A percentile compares a stretch with the other conserved stretches of the same genome.
Evolutionary conservation across 1,140 invertebrate genomes (phyloP).

Genomic region (Wiebesia pumilae): DNA sequence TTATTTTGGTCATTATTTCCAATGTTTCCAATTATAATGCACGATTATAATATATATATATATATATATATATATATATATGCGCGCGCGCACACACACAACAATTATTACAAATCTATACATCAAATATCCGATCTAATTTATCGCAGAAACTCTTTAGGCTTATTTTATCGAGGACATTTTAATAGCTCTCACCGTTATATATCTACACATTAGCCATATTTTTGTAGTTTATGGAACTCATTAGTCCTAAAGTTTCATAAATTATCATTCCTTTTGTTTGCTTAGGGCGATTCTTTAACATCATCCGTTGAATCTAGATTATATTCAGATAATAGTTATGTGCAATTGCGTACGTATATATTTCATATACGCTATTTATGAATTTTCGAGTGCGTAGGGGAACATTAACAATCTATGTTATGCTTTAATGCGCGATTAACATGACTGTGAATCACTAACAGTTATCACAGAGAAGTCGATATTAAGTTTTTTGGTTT

Average conservation of each 20-base stretch:
- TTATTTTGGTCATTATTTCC: no score
- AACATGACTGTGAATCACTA: neutral
- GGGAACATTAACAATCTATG: neutral
- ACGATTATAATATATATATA: no score
- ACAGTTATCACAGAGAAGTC: neutral
- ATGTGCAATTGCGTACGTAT: neutral
- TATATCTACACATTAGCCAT: neutral
- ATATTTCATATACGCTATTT: neutral
- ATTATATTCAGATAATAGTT: slow-evolving; percentile 1
- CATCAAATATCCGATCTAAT: no score
- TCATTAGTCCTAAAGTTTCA: neutral
- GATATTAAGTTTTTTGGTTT: neutral
- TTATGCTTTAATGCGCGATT: neutral
- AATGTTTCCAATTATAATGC: no score
- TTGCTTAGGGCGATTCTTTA: neutral
- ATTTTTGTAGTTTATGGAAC: neutral
- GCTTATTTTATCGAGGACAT: neutral
- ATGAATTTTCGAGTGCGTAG: neutral
- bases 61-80: no score
- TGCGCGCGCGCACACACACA: no score
- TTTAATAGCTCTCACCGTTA: neutral
- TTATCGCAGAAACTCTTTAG: neutral
- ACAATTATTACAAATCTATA: no score
- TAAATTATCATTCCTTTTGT: neutral
- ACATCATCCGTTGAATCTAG: neutral